Evolutionary conservation across 2,113 vertebrate genomes (phyloP).

Genomic region (Callorhinus ursinus): DNA sequence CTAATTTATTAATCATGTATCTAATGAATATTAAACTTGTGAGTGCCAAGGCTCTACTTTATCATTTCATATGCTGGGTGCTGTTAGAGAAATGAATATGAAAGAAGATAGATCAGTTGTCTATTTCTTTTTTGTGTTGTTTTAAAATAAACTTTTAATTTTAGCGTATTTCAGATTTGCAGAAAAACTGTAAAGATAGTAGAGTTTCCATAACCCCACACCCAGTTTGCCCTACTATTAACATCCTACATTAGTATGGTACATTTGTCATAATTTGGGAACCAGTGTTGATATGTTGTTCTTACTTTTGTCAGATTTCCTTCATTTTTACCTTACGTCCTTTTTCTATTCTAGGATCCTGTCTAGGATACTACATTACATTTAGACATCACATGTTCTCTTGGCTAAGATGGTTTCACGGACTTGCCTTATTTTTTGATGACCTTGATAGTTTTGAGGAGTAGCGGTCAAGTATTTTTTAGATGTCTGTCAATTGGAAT

Average conservation of each 20-base stretch:
- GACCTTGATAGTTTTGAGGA: background rate
- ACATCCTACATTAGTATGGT: background rate
- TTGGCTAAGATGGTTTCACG: background rate
- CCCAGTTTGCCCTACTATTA: background rate
- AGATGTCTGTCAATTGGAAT: background rate
- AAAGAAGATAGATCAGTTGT: background rate
- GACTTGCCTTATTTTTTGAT: background rate
- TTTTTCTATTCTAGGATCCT: background rate
- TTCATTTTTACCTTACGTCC: background rate
- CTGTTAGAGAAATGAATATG: background rate
- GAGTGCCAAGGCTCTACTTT: background rate
- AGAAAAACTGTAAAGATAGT: background rate
- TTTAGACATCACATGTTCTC: background rate
- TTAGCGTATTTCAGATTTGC: constrained; percentile 23
- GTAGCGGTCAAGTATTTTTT: background rate
- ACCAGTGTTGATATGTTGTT: background rate
- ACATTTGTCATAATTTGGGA: background rate
- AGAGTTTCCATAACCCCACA: background rate
- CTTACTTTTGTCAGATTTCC: background rate
- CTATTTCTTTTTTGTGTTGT: background rate
- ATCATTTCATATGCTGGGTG: background rate
- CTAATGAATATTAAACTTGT: constrained; percentile 23
- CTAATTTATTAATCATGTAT: background rate
- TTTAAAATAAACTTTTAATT: constrained; percentile 2
- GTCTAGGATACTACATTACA: background rate